Evolutionary conservation across 2,888 invertebrate genomes (phyloP), one percentile per base, ranked within the genome.

Genomic region (Agrenia bidenticulata): DNA sequence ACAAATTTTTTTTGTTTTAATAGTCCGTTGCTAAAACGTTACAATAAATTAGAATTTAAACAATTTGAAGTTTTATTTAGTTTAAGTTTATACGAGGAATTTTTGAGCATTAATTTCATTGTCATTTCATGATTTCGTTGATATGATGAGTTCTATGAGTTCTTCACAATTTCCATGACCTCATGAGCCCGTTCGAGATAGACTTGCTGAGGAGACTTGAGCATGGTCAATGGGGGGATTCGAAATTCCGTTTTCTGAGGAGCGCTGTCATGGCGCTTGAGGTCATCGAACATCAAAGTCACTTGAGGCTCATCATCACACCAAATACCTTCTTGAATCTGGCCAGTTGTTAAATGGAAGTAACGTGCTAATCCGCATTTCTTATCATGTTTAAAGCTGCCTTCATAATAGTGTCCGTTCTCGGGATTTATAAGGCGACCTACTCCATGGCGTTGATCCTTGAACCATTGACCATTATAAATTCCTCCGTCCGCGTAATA

Each of bases 281-380:
- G 55, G 45, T 74, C 75, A 55, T 74, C 74, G 15, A 64, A 37
- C 42, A 76, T 64, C 11, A 64, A 57, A 2, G 74, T 69, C 1
- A 69, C 69, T 61, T 67, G 67, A 2, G 73, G 70, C 1, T 56
- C 27, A 49, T 84, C 82, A n/a, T 81, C 72, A 2, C 76, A 67
- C 89, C 89, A 88, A 72, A 84, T 81, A 1, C 88, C 88, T 66
- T 85, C 84, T 77, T 88, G 88, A 70, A 86, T 77, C 78, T 87
- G 87, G 0, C 88, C 88, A 0, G 82, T 86, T 74, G 82, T 81
- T 77, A 87, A 78, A 77, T 87, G 87, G 77, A 85, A 86, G 79
- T 83, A 87, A 41, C 83, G 80, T 0, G 88, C 88, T n/a, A 81
- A 78, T 1, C 88, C 88, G 73, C 67, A 70, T 56, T 74, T 71